These are phyloP conservation scores for Ypsolopha scabrella DNA, from an alignment of 2,888 invertebrate genomes.

Conservation along the genomic window DNA sequence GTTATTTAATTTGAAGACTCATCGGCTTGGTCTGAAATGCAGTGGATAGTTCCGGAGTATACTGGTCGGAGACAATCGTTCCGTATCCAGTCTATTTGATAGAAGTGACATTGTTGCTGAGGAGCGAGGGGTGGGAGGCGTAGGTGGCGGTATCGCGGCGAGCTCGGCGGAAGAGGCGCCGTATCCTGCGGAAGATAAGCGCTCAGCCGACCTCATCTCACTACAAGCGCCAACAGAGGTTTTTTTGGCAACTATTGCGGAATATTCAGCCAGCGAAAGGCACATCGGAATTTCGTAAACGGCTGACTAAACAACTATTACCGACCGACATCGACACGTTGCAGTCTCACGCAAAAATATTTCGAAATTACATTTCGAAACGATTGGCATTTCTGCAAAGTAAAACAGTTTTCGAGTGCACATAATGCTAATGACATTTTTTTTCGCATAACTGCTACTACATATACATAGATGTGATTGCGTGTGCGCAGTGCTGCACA, in stretches of 20 bases:
- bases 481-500: constrained; percentile 51
- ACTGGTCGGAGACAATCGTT: too few species aligned
- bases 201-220: constrained; percentile 2
- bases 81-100: too few species aligned
- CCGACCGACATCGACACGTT: neutral
- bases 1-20: too few species aligned
- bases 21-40: too few species aligned
- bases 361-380: neutral
- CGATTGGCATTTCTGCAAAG: constrained; percentile 10
- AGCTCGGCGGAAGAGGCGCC: constrained; percentile 18
- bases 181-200: constrained; percentile 46
- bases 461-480: constrained; percentile 31
- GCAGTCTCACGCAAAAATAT: too few species aligned
- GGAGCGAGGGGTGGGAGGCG: constrained; percentile 23
- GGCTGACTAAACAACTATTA: too few species aligned
- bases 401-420: constrained; percentile 7
- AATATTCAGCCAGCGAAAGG: neutral
- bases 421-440: constrained; percentile 50
- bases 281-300: too few species aligned
- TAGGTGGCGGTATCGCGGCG: constrained; percentile 25
- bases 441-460: constrained; percentile 21
- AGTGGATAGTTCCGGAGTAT: too few species aligned
- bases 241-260: too few species aligned
- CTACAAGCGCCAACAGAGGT: too few species aligned
- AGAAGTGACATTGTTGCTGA: neutral